Conservation (phyloP, 2,797 vertebrate genomes). For the Typhlichthys subterraneus region DNA sequence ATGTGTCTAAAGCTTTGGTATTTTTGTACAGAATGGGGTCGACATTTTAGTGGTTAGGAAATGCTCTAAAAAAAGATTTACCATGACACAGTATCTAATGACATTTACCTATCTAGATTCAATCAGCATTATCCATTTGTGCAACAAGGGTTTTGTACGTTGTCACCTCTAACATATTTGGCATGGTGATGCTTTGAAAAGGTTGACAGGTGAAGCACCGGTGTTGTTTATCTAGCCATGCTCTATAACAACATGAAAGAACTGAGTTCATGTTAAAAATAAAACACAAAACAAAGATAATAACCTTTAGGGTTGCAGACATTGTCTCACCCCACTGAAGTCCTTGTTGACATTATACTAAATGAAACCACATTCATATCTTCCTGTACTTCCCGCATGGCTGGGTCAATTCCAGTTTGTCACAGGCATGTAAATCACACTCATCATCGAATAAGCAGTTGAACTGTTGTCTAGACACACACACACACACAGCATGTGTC, state of each 20-base stretch:
- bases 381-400: background rate
- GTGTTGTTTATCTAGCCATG: too few species aligned
- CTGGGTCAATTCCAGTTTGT: conserved; percentile 14
- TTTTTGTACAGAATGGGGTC: conserved; percentile 20
- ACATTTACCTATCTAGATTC: conserved; percentile 39
- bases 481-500: conserved; percentile 1
- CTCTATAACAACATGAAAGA: too few species aligned
- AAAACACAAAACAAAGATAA: too few species aligned
- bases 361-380: too few species aligned
- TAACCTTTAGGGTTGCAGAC: too few species aligned
- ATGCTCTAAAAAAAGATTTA: background rate
- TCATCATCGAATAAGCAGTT: background rate
- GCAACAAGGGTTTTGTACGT: too few species aligned
- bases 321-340: too few species aligned
- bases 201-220: too few species aligned
- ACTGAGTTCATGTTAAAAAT: too few species aligned
- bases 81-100: conserved; percentile 22
- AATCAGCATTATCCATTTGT: conserved; percentile 29
- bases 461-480: background rate
- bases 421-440: conserved; percentile 10
- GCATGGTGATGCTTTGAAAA: too few species aligned
- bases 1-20: conserved; percentile 51
- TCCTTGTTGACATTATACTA: too few species aligned
- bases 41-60: background rate
- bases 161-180: too few species aligned